phyloP scores from a whole-genome alignment of 2,113 vertebrate genomes.

The Cinclus mexicanus region DNA sequence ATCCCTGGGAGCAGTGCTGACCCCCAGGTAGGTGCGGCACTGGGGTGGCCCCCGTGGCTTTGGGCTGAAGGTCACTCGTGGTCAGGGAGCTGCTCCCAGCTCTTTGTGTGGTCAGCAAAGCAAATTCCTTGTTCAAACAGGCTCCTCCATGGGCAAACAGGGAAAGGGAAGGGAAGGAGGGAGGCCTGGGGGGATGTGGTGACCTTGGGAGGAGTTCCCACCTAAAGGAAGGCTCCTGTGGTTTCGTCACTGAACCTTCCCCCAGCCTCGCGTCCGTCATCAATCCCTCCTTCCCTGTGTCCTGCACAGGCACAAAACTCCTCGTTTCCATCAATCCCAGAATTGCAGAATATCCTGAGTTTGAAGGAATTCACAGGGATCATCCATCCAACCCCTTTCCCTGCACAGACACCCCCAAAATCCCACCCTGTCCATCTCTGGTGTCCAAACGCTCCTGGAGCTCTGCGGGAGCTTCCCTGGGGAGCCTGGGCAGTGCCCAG shows the following conservation, averaged over 20 bases:
- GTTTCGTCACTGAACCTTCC: accelerated
- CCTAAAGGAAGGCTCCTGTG: accelerated
- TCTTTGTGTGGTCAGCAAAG: neutral
- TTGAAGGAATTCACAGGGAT: neutral
- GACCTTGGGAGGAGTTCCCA: neutral
- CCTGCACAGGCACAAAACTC: neutral
- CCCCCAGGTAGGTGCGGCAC: accelerated
- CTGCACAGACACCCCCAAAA: accelerated
- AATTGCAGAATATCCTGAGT: accelerated
- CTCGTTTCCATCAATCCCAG: neutral
- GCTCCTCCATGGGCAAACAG: neutral
- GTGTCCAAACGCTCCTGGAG: accelerated
- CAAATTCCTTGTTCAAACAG: neutral
- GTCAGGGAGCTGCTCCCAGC: neutral
- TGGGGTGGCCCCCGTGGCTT: accelerated
- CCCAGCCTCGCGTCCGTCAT: accelerated
- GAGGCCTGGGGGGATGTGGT: neutral
- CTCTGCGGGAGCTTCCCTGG: neutral
- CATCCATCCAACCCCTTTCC: accelerated
- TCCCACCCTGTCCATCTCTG: neutral
- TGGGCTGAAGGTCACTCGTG: neutral
- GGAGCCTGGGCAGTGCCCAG: neutral
- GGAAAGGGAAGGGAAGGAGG: neutral
- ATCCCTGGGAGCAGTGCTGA: neutral
- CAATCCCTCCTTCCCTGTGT: neutral